These are phyloP conservation scores for Incurvaria masculella DNA, from an alignment of 2,888 invertebrate species.

Conservation along the genomic window DNA sequence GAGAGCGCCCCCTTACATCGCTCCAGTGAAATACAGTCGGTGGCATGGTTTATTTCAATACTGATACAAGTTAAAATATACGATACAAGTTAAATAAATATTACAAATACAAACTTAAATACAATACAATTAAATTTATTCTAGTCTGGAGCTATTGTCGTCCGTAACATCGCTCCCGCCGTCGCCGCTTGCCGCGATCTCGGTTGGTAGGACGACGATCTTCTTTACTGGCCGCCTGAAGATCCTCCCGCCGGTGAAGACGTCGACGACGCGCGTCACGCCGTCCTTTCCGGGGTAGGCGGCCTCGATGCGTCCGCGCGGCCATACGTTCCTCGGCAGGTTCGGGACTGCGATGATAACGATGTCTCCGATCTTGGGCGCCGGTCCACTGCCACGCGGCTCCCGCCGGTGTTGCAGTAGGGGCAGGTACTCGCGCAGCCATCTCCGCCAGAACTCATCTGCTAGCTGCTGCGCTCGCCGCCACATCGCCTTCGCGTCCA, in stretches of 20 bases:
- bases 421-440: conserved; percentile 8
- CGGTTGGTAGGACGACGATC: background rate
- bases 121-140: too few relatives aligned
- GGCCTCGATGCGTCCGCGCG: conserved; percentile 3
- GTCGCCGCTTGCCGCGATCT: background rate
- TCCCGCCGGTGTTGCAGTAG: conserved; percentile 5
- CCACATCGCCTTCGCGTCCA: conserved; percentile 2
- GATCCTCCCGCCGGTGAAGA: conserved; percentile 5
- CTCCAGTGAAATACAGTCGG: too few relatives aligned
- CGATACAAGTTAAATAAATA: too few relatives aligned
- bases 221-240: conserved; percentile 6
- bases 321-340: conserved; percentile 12
- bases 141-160: too few relatives aligned
- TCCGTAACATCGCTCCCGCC: background rate
- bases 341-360: conserved; percentile 7
- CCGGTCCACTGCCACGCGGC: background rate
- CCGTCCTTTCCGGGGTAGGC: conserved; percentile 10
- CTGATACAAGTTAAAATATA: too few relatives aligned
- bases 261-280: conserved; percentile 7
- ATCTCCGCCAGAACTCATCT: conserved; percentile 10
- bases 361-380: conserved; percentile 5
- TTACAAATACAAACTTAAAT: too few relatives aligned
- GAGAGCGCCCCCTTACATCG: too few relatives aligned
- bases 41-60: too few relatives aligned
- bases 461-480: conserved; percentile 6